Base-by-base conservation (phyloP, 2,888 invertebrate genomes). In the Platypus cylindrus region DNA sequence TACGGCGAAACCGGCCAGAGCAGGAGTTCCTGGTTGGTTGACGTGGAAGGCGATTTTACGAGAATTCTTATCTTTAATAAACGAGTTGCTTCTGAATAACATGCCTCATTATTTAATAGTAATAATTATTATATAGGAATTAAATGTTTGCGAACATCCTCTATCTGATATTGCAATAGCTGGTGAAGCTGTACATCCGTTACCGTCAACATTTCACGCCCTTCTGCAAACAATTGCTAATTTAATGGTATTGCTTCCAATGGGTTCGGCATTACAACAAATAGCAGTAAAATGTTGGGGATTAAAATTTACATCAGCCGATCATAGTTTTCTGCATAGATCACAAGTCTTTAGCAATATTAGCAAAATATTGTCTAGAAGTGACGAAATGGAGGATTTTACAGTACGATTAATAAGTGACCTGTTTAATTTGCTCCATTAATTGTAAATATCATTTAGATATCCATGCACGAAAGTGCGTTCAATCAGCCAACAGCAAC, bases 221-320 rank as follows among this genome's bases (percentile, higher is more conserved):
- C 71, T 93, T 39, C 66, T 94, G 12, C 90, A 91, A 55, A 90
- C 91, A 0, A 82, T 94, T 36, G 85, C 91, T 9, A 87, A 93
- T 56, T 68, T 94, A 27, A 94, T 94, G 68, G 78, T 91, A 11
- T 70, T 85, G 12, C 66, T 93, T 41, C 87, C 90, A 0, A 75
- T 85, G 43, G 84, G 90, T 25, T 87, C 89, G 5, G 76, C 93
- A 0, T 65, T 90, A 14, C 84, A 89, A 51, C 79, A 90, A 59
- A 90, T 91, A 63, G 91, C 93, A 0, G 84, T 94, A 24, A 71
- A 90, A 41, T 93, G 93, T 61, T 94, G 91, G 81, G 90, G 89
- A 17, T 73, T 94, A 32, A 76, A 82, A 51, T 94, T 93, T 59
- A 78, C 82, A 1, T 77, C 83, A 23, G 75, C 83, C 2, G 94